Evolutionary conservation across 2,888 invertebrate genomes (phyloP), one percentile per base, ranked within the genome.

Genomic region (Entomobrya proxima): DNA sequence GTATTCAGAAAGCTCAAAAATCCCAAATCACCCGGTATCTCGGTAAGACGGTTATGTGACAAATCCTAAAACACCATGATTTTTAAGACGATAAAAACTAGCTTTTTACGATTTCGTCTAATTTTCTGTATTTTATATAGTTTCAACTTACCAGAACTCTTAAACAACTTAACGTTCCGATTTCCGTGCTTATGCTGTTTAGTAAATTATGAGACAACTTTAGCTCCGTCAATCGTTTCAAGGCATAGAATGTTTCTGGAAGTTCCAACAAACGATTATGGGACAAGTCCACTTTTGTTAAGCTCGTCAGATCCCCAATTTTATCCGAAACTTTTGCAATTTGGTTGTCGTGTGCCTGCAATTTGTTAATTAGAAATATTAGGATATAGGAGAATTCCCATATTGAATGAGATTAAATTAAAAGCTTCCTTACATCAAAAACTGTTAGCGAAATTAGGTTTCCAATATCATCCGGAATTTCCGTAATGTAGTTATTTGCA

Each of bases 271-370:
- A 92, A 90, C 94, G 94, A 91, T 97, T 97, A 90, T 95, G 94
- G 90, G 94, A 95, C 74, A 96, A 92, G 91, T 96, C 95, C 90
- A 97, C 91, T 91, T 95, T 95, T 91, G 94, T 93, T 86, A 97
- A 92, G 88, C 94, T 94, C 85, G 93, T 94, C 90, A 98, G 92
- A 86, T 93, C 93, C 58, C 95, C 95, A 90, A 98, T 93, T 92
- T 96, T 95, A 44, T 93, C 91, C 7, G 98, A 97, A 87, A 98
- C 92, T 74, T 92, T 92, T 88, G 93, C 93, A 91, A 98, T 92
- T 67, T 94, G 94, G 93, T 98, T 98, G 92, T 97, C 96, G 92
- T 97, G 96, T 72, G 97, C 93, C 97, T 97, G 79, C 9, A 77
- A 80, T 37, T 27, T 27, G 47, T 4, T 5, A 52, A 52, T 21